Base-by-base conservation (phyloP, 2,888 invertebrate genomes). In the Synanthedon formicaeformis region DNA sequence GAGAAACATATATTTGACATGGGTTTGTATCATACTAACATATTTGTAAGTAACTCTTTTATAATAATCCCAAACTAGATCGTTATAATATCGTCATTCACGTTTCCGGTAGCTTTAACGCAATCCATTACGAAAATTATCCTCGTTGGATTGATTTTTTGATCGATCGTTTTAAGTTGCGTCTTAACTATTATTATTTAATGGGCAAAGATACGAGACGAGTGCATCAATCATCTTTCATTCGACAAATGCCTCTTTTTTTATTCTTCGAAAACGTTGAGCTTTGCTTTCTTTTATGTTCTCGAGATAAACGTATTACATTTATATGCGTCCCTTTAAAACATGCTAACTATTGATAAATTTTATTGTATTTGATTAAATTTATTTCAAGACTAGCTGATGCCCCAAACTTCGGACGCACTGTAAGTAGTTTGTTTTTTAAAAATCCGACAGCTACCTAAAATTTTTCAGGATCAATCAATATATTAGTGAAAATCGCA, bases 111-210 rank as follows among this genome's bases (percentile, higher is more conserved):
- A 81, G 81, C 82, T 75, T 74, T 65, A 75, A 77, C 72, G 61
- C 73, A 75, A 82, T 82, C 81, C 79, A 79, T 81, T 81, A 81
- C 67, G 62, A 75, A 71, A 81, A 73, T 69, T 73, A 75, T 75
- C 70, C 74, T 71, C 69, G 67, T 62, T 70, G 71, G 74, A 81
- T 82, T 85, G 84, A 85, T 85, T 83, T 81, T 71, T 81, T 85
- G 85, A 86, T 85, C 77, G 85, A 86, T 84, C 75, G 75, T 62
- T 73, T 68, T 61, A 69, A 66, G 66, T 68, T 73, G 73, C 71
- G 71, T 72, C 72, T 78, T 78, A 81, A 81, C 82, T 84, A 84
- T 83, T 85, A 83, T 82, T 83, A 82, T 78, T 82, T 86, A 86
- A 86, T 85, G 85, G 83, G 67, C 64, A 64, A 64, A 77, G 84